Base-by-base conservation (phyloP, 2,113 vertebrate genomes). In the Carassius carassius region DNA sequence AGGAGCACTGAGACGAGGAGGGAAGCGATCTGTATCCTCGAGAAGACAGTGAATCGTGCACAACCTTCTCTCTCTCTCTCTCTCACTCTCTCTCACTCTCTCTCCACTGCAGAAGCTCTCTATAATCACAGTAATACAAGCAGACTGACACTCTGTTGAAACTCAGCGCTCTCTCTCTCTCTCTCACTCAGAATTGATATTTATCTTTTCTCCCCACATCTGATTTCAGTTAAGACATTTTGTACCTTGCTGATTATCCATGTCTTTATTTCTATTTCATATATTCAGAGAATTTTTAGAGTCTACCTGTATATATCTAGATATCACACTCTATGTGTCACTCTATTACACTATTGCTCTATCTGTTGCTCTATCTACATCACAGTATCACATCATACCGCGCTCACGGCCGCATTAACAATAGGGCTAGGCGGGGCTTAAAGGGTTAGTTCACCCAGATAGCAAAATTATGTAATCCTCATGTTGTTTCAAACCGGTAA, bases 81-180 rank as follows among this genome's bases (percentile, higher is more conserved):
- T 7, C 82, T 89, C 63, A 67, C 72, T 35, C 76, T 19, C 67
- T 7, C 82, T 19, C 67, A 4, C 82, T 89, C 56, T 75, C 73
- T 47, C 76, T 23, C 67, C 6, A 95, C 95, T 95, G 96, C 96
- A 95, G 95, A 94, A 95, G 95, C 93, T 93, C 93, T 94, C 92
- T 93, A 94, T 96, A 95, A 95, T 96, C 96, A 92, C 91, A 94
- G 95, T 95, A 94, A 93, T 94, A 92, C 92, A 95, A 92, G 95
- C 94, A 95, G 95, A 91, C 94, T 90, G 94, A 96, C 94, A 94
- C 92, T 91, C 88, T 88, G 94, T 93, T 93, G 94, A 93, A 95
- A 92, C 92, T 95, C 94, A 60, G 60, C 35, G 29, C 63, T 81
- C 29, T 70, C 19, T 65, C 17, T 41, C 4, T 8, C 37, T 9